Evolutionary conservation across 2,888 invertebrate species (phyloP).

Genomic region (Norana najaformis): DNA sequence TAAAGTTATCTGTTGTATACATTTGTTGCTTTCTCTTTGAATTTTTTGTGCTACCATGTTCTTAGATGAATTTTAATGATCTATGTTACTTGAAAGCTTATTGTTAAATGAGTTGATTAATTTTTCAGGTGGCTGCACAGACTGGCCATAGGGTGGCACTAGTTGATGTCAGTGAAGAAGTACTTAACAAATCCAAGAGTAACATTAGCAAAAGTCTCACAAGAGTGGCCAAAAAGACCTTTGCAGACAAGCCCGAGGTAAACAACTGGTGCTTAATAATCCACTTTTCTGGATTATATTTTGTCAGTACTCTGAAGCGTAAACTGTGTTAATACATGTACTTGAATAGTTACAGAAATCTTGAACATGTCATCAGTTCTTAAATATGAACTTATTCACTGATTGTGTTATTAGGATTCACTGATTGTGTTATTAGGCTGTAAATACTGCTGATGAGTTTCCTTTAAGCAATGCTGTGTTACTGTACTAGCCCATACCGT

Average conservation of each 20-base stretch:
- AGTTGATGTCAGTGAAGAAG: slow-evolving; percentile 76
- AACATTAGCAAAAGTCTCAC: slow-evolving; percentile 74
- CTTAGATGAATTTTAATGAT: neutral
- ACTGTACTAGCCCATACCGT: no score
- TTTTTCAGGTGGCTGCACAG: slow-evolving; percentile 77
- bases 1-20: neutral
- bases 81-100: no score
- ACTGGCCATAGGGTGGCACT: slow-evolving; percentile 80
- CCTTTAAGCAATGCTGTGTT: no score
- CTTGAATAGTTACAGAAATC: neutral
- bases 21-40: neutral
- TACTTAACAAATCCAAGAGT: slow-evolving; percentile 74
- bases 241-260: slow-evolving; percentile 52
- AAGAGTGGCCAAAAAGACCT: slow-evolving; percentile 77
- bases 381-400: no score
- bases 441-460: no score
- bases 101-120: neutral
- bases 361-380: no score
- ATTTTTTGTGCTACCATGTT: neutral
- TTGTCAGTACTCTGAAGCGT: neutral
- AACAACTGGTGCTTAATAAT: neutral
- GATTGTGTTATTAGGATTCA: no score
- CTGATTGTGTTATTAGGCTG: no score
- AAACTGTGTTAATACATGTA: neutral
- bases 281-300: neutral